Evolutionary conservation across 2,113 vertebrate genomes (phyloP), one percentile per base, ranked within the genome.

Genomic region (Gulo gulo): DNA sequence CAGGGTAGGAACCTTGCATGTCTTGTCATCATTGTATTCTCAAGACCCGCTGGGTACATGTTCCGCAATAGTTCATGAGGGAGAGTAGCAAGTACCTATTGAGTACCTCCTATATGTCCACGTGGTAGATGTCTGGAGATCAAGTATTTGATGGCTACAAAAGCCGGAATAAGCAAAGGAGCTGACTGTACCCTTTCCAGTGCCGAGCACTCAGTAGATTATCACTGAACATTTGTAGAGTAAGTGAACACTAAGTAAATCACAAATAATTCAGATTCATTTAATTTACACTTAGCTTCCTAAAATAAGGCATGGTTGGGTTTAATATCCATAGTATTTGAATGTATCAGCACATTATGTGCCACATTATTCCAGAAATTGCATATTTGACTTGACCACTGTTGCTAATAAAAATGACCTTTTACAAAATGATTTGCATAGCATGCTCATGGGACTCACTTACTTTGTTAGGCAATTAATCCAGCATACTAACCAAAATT

Each of bases 401-500:
- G 24, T 96, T 87, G 74, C 61, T 95, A 97, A 95, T 94, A 93
- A 97, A 98, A 98, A 96, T 96, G 82, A 97, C 96, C 97, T 97
- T 94, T 94, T 69, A 89, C 24, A 95, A 87, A 96, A 84, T 52
- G 42, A 96, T 97, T 92, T 96, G 59, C 96, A 87, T 90, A 86
- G 36, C 50, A 71, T 65, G 7, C 94, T 92, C 84, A 16, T 45
- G 81, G 71, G 83, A 93, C 47, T 90, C 96, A 93, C 88, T 97
- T 74, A 80, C 90, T 98, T 85, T 95, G 73, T 95, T 87, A 97
- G 81, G 74, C 50, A 91, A 96, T 97, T 98, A 97, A 96, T 91
- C 36, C 67, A 91, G 82, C 82, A 76, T 89, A 81, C n/a, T 89
- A 92, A 50, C 39, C 7, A 23, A 93, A 91, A 95, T 93, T 86